Percentiles rank a stretch among this genome's conserved stretches.
Evolutionary conservation across 2,888 invertebrate genomes (phyloP).

Genomic region (Apamea sordens): DNA sequence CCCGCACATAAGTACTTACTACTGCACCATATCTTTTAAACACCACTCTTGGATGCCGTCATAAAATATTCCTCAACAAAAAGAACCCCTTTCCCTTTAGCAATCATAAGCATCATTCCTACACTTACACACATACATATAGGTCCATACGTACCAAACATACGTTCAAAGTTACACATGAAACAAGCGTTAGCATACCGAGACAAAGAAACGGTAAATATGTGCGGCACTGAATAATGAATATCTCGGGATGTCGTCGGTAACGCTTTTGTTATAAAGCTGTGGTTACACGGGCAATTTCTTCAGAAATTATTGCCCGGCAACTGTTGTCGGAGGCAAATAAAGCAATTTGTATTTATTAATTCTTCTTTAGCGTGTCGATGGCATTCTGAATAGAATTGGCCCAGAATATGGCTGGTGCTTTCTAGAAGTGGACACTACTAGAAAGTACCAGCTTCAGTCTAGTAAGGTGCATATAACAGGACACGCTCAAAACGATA

Average conservation of each 20-base stretch:
- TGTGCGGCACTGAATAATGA: constrained; percentile 78
- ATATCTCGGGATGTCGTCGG: constrained; percentile 74
- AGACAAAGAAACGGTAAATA: constrained; percentile 78
- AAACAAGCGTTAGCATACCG: constrained; percentile 58
- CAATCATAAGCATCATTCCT: constrained; percentile 27
- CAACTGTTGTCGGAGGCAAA: background rate
- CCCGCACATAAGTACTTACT: background rate
- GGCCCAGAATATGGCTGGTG: no score
- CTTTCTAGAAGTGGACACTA: no score
- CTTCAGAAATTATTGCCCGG: constrained; percentile 6
- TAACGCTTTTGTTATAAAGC: constrained; percentile 58
- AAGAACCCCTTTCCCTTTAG: background rate
- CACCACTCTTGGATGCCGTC: background rate
- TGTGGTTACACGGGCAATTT: constrained; percentile 19
- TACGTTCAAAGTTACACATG: constrained; percentile 51
- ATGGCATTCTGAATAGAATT: no score
- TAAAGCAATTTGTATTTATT: no score
- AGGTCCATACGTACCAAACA: constrained; percentile 19
- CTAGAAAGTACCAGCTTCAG: no score
- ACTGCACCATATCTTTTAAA: background rate
- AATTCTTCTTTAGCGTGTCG: no score
- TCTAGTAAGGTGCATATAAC: no score
- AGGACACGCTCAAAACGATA: no score
- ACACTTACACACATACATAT: background rate
- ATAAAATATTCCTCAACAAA: background rate